These are phyloP conservation scores for Cerceris ruficornis DNA, from an alignment of 2,888 invertebrate genomes.

Conservation along the genomic window DNA sequence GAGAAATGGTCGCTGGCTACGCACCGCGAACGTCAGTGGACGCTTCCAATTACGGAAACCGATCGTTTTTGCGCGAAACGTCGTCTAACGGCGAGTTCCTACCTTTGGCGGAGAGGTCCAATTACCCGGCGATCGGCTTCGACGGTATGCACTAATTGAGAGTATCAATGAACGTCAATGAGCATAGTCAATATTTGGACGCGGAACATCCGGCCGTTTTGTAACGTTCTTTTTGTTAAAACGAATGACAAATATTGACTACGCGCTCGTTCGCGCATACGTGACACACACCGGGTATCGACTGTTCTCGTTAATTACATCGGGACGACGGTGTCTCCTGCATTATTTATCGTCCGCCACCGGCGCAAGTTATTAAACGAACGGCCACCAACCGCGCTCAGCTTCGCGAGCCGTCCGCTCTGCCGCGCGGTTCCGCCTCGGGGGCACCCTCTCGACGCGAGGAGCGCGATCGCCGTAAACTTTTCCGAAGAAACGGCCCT, in stretches of 20 bases:
- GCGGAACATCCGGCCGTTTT: constrained; percentile 69
- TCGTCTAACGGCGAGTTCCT: constrained; percentile 37
- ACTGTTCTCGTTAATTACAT: constrained; percentile 70
- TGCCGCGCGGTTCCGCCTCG: neutral
- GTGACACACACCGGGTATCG: constrained; percentile 66
- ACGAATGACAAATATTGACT: constrained; percentile 70
- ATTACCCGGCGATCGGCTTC: constrained; percentile 69
- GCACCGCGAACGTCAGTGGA: too few relatives aligned
- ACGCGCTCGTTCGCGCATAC: constrained; percentile 67
- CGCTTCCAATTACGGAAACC: constrained; percentile 47
- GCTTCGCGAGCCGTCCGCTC: constrained; percentile 46
- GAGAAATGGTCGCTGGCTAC: too few relatives aligned
- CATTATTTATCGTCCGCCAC: constrained; percentile 68
- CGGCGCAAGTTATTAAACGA: constrained; percentile 68
- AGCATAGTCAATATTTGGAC: constrained; percentile 70
- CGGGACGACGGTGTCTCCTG: constrained; percentile 69
- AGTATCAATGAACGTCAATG: constrained; percentile 71
- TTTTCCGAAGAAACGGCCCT: too few relatives aligned
- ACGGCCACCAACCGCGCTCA: constrained; percentile 52
- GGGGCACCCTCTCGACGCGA: neutral
- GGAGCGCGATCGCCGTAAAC: neutral
- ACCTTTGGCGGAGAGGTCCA: constrained; percentile 59
- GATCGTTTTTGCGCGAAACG: constrained; percentile 43
- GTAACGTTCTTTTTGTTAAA: constrained; percentile 71
- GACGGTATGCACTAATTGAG: constrained; percentile 69